These are phyloP conservation scores for Lethrus apterus DNA, from an alignment of 1,140 invertebrate genomes.

Conservation along the genomic window DNA sequence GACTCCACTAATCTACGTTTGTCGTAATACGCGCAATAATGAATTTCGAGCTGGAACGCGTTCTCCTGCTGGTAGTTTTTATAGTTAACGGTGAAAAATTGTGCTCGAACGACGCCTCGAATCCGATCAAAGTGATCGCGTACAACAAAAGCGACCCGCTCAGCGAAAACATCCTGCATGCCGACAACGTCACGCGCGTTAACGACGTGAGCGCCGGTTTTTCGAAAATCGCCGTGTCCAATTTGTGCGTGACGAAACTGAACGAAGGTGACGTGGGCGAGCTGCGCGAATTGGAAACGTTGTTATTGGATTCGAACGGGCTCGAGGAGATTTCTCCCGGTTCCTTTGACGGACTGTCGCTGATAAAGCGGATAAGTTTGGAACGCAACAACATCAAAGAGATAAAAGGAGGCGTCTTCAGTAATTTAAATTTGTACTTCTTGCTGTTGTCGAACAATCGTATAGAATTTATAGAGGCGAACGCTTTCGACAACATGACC, in stretches of 20 bases:
- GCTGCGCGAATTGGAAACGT: neutral
- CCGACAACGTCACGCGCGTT: neutral
- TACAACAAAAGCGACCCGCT: too few species aligned
- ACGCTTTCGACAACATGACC: conserved; percentile 11
- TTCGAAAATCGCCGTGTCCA: neutral
- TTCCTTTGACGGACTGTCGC: conserved; percentile 1
- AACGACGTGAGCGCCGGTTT: neutral
- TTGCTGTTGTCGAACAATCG: conserved; percentile 1
- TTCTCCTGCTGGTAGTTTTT: too few species aligned
- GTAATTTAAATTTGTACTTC: neutral
- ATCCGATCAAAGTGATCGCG: too few species aligned
- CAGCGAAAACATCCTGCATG: neutral
- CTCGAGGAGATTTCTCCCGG: conserved; percentile 3
- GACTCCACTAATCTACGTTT: too few species aligned
- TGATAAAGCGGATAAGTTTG: conserved; percentile 6
- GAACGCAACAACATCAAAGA: neutral
- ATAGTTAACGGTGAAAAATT: too few species aligned
- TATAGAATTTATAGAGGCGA: conserved; percentile 2
- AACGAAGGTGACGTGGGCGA: neutral
- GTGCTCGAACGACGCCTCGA: too few species aligned
- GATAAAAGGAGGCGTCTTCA: conserved; percentile 2
- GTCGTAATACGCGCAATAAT: too few species aligned
- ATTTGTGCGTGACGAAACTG: neutral
- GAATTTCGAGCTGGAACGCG: too few species aligned
- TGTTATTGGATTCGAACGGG: conserved; percentile 1